Evolutionary conservation across 2,797 vertebrate genomes (phyloP), one percentile per base, ranked within the genome.

Genomic region (Diplodus sargus): DNA sequence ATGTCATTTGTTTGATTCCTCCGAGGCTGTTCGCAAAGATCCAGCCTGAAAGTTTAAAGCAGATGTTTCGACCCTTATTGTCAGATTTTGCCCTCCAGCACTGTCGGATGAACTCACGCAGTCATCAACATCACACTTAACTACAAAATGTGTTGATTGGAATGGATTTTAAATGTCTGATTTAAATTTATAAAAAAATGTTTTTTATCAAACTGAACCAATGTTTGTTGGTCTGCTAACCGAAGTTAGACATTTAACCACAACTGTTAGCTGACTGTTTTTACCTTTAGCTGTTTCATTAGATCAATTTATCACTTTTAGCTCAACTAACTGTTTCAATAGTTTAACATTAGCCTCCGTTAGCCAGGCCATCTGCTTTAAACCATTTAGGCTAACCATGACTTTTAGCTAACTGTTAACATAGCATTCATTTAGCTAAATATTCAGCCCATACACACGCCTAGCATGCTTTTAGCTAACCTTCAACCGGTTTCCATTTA

Each of bases 1-100:
- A 48, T 4, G 13, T 58, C 57, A 22, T 34, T 34, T 18, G 48
- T 58, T 62, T 58, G 53, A 76, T 53, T 76, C 68, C 20, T 68
- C 42, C 20, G 39, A 47, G 62, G 57, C 71, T 34, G 51, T 63
- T 39, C 47, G 65, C 42, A 47, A 56, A 57, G 70, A 66, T 18
- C 17, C 63, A 20, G 43, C n/a, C 15, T 11, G 23, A 70, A 66
- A 48, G 45, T 15, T 74, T 64, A 18, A 20, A 30, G 23, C 30
- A 25, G 20, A 3, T 2, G 43, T 42, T 16, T 22, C 13, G 13
- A 20, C 14, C n/a, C 58, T 20, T 30, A 22, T 25, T 13, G 28
- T 43, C 51, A 49, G 43, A 63, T 28, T 17, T 22, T 8, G 1
- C 45, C 8, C 15, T 10, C 13, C 57, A 12, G 16, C 11, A 12